Evolutionary conservation across 2,797 vertebrate genomes (phyloP).

Genomic region (Falco biarmicus): DNA sequence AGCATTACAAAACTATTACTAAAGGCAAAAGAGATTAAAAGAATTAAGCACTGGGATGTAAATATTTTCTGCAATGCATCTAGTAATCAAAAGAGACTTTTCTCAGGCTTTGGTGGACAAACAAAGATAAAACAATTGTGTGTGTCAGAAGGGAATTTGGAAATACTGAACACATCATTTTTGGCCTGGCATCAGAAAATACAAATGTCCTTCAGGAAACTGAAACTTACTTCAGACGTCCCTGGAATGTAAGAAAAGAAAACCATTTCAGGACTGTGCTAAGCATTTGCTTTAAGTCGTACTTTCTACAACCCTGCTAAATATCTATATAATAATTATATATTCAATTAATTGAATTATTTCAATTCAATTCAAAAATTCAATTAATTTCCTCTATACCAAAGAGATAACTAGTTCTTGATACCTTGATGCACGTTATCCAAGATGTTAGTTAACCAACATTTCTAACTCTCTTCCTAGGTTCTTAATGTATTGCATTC

Average conservation of each 20-base stretch:
- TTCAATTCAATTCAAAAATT: no score
- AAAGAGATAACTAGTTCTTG: neutral
- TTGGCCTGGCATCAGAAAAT: constrained; percentile 4
- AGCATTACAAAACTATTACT: neutral
- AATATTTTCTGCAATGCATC: neutral
- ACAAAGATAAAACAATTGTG: neutral
- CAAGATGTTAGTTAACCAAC: neutral
- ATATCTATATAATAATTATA: neutral
- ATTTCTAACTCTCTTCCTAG: neutral
- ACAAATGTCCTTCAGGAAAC: neutral
- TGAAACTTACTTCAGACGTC: neutral
- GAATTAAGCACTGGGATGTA: neutral
- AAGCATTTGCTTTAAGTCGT: neutral
- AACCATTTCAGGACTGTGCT: neutral
- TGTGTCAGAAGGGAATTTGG: neutral
- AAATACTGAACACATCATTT: neutral
- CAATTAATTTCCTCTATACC: neutral
- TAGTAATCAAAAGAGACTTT: constrained; percentile 35
- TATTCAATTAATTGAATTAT: no score
- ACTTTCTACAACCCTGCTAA: neutral
- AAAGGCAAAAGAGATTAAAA: neutral
- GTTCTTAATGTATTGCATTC: neutral
- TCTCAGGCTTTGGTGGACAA: neutral
- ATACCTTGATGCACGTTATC: neutral
- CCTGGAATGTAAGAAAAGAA: neutral